Evolutionary conservation across 2,888 invertebrate species (phyloP).

Genomic region (Cataglyphis livida): DNA sequence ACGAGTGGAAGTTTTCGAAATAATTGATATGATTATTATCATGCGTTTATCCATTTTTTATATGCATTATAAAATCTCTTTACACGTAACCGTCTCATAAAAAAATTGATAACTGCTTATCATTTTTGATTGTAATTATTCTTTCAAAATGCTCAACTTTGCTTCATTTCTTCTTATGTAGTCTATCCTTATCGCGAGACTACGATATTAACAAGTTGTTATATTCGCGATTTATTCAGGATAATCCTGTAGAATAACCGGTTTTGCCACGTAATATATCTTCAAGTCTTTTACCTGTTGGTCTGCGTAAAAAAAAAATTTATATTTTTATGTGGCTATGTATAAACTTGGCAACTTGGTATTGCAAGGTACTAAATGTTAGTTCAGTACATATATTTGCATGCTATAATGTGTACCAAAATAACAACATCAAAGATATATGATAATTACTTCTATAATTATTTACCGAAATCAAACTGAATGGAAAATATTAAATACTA

Average conservation of each 20-base stretch:
- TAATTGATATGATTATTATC: background rate
- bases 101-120: background rate
- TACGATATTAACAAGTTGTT: conserved; percentile 11
- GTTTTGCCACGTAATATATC: conserved; percentile 31
- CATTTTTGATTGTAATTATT: background rate
- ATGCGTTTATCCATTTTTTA: background rate
- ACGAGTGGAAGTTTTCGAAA: background rate
- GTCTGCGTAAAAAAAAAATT: background rate
- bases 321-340: conserved; percentile 2
- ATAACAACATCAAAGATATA: background rate
- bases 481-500: conserved; percentile 7
- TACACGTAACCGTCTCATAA: background rate
- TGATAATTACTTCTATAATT: conserved; percentile 7
- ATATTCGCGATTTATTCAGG: background rate
- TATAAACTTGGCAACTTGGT: background rate
- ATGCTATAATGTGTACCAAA: background rate
- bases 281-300: conserved; percentile 18
- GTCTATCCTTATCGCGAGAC: background rate
- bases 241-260: conserved; percentile 46
- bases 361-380: background rate
- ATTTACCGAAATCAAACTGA: conserved; percentile 1
- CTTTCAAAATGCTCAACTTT: background rate
- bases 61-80: background rate
- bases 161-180: background rate
- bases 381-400: background rate